A percentile compares a stretch with the other conserved stretches of the same genome.
These are phyloP conservation scores for Danaus chrysippus DNA, from an alignment of 2,888 invertebrate species.

Conservation along the genomic window DNA sequence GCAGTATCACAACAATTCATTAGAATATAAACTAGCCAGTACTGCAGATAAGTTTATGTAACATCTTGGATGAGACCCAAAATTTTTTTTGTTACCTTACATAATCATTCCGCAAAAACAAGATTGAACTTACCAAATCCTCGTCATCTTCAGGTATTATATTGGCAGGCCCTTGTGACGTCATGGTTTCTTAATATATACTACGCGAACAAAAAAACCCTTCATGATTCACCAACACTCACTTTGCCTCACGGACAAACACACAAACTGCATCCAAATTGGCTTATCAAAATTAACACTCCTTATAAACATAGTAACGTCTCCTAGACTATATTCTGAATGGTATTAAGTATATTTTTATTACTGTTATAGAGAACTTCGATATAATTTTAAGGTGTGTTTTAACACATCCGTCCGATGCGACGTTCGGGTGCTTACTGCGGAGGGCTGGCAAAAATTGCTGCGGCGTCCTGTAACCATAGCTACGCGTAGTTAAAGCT, in stretches of 20 bases:
- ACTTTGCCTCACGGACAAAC: slow-evolving; percentile 51
- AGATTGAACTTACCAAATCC: slow-evolving; percentile 59
- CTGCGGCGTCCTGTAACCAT: slow-evolving; percentile 74
- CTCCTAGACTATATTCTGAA: neutral
- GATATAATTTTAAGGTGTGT: slow-evolving; percentile 23
- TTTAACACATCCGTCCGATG: slow-evolving; percentile 41
- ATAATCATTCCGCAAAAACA: slow-evolving; percentile 36
- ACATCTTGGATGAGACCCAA: slow-evolving; percentile 41
- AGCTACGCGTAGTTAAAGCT: slow-evolving; percentile 43
- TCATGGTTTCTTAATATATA: slow-evolving; percentile 60
- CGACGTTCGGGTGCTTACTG: slow-evolving; percentile 59
- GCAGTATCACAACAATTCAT: slow-evolving; percentile 13
- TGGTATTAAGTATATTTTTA: slow-evolving; percentile 7
- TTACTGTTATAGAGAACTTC: slow-evolving; percentile 20
- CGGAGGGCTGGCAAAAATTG: slow-evolving; percentile 66
- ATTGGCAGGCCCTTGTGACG: slow-evolving; percentile 65
- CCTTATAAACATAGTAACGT: slow-evolving; percentile 9
- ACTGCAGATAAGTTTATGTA: slow-evolving; percentile 44
- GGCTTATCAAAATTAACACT: slow-evolving; percentile 21
- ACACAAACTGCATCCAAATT: slow-evolving; percentile 71
- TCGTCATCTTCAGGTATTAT: slow-evolving; percentile 72
- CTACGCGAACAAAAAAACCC: slow-evolving; percentile 45
- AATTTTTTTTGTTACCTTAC: slow-evolving; percentile 37
- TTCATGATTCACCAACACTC: slow-evolving; percentile 66
- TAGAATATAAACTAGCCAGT: slow-evolving; percentile 25